Base-by-base conservation (phyloP, 2,888 invertebrate genomes). In the Cryptus viduatorius region DNA sequence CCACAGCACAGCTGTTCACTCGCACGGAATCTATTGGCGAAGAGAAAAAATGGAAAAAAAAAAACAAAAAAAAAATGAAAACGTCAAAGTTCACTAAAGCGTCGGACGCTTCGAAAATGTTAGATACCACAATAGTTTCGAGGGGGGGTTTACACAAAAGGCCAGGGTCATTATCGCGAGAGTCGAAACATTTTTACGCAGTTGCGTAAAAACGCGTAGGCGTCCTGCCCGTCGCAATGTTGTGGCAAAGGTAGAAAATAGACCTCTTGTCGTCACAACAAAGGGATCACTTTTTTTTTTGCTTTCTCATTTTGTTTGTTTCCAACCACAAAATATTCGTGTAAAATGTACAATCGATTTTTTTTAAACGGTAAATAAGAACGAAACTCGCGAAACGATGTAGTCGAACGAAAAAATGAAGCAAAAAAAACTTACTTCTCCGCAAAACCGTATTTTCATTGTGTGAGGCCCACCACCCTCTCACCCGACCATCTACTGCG, bases 401-500 rank as follows among this genome's bases (percentile, higher is more conserved):
- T 50, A 56, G 65, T 48, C 53, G 44, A 59, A 73, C 81, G 67
- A 65, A 81, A 46, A 59, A 65, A 67, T 37, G 29, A 29, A 44
- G 44, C 24, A n/a, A 46, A 61, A 37, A 78, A 29, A 78, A 90
- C 91, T 91, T 90, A 92, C 92, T 91, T 91, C 89, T 87, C 85
- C 88, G 86, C 83, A 86, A 89, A 90, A 89, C 82, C 88, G 89
- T 88, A 86, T 87, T 89, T 89, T 90, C 92, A 92, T 92, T 87
- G 90, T 90, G 91, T 89, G 90, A 90, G 89, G 87, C 83, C 85
- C 89, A 87, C 87, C 90, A 90, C 87, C 88, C 87, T 83, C 88
- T 86, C 87, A 82, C 87, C 83, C 87, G 29, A 86, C 87, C 78
- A 88, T 90, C 90, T 92, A 93, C 91, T 93, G 93, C 93, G 92